A percentile compares a stretch with the other conserved stretches of the same genome.
Evolutionary conservation across 1,140 invertebrate genomes (phyloP).

Genomic region (Drosophila albomicans): DNA sequence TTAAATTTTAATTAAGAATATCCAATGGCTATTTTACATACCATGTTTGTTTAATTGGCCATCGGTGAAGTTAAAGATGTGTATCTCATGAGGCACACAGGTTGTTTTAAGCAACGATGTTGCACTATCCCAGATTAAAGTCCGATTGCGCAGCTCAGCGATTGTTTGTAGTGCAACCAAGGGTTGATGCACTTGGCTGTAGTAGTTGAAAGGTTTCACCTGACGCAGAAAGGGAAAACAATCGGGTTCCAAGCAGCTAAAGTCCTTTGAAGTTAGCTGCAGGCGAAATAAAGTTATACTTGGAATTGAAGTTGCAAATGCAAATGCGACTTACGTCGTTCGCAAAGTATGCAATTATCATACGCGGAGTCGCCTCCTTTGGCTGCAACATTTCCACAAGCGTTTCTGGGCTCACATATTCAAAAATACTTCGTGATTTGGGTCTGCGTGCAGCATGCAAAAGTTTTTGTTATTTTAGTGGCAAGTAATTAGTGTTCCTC

Average conservation of each 20-base stretch:
- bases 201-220: slow-evolving; percentile 39
- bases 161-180: slow-evolving; percentile 10
- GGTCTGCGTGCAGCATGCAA: slow-evolving; percentile 19
- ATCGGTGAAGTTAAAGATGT: slow-evolving; percentile 44
- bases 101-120: slow-evolving; percentile 1
- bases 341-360: slow-evolving; percentile 56
- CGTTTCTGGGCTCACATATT: neutral
- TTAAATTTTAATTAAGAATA: neutral
- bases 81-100: slow-evolving; percentile 28
- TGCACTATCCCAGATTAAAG: neutral
- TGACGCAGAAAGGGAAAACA: slow-evolving; percentile 52
- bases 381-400: slow-evolving; percentile 24
- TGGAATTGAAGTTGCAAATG: neutral
- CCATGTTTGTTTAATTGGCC: slow-evolving; percentile 39
- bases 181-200: slow-evolving; percentile 53
- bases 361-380: slow-evolving; percentile 10
- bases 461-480: too few species aligned
- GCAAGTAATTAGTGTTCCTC: neutral
- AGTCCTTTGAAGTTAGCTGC: slow-evolving; percentile 54
- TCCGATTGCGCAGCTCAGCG: neutral
- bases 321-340: slow-evolving; percentile 26
- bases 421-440: slow-evolving; percentile 29
- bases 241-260: slow-evolving; percentile 29
- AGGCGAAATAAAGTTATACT: neutral
- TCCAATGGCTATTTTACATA: neutral